Percentiles rank a stretch among this genome's conserved stretches.
phyloP scores from a whole-genome alignment of 2,888 invertebrate species.

The Epiblema foenella region DNA sequence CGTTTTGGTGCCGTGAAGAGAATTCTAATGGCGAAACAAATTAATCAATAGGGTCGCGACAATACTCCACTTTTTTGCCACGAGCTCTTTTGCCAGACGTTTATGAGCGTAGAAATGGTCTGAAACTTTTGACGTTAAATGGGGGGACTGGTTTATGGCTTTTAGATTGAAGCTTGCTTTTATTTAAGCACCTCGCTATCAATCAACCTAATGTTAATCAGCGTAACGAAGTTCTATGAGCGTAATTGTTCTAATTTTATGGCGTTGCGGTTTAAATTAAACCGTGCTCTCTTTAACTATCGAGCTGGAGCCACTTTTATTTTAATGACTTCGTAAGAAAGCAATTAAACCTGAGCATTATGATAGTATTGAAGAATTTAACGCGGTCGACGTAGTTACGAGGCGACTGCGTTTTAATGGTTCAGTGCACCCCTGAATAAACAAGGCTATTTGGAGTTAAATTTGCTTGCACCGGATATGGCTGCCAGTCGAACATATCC shows the following conservation, averaged over 20 bases:
- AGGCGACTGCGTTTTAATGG: slow-evolving; percentile 76
- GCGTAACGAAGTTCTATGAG: slow-evolving; percentile 51
- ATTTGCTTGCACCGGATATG: slow-evolving; percentile 83
- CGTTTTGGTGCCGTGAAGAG: slow-evolving; percentile 71
- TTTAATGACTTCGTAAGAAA: slow-evolving; percentile 81
- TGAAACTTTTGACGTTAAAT: slow-evolving; percentile 53
- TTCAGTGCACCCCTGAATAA: slow-evolving; percentile 84
- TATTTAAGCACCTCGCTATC: slow-evolving; percentile 48
- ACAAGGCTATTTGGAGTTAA: slow-evolving; percentile 80
- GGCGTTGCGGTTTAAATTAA: slow-evolving; percentile 70
- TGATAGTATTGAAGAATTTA: slow-evolving; percentile 82
- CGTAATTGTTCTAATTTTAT: slow-evolving; percentile 68
- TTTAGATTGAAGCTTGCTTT: slow-evolving; percentile 48
- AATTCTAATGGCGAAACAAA: slow-evolving; percentile 78
- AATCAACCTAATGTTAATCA: slow-evolving; percentile 45
- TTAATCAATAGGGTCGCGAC: slow-evolving; percentile 76
- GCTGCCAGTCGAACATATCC: slow-evolving; percentile 79
- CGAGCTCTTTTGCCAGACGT: slow-evolving; percentile 59
- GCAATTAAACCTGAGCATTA: slow-evolving; percentile 80
- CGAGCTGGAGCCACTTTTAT: slow-evolving; percentile 72
- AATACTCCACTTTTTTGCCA: slow-evolving; percentile 65
- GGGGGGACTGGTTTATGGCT: slow-evolving; percentile 54
- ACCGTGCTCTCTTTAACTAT: slow-evolving; percentile 68
- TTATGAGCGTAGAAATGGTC: slow-evolving; percentile 57
- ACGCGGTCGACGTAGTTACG: slow-evolving; percentile 78